phyloP scores from a whole-genome alignment of 2,888 invertebrate species.

The Drosophila nr. fundita region DNA sequence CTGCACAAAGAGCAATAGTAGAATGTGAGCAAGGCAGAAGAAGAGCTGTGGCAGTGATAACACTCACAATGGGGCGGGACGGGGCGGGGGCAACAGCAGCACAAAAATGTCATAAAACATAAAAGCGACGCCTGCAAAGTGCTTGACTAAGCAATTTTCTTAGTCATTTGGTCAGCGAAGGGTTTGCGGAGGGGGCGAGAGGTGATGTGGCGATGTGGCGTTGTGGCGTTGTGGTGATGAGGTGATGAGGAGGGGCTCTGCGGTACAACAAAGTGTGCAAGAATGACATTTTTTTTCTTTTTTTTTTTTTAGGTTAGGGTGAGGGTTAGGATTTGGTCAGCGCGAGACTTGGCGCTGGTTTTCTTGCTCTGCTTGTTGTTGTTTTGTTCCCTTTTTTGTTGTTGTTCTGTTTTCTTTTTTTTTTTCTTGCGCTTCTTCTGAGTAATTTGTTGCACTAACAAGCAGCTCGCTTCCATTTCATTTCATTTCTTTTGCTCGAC shows the following conservation, averaged over 20 bases:
- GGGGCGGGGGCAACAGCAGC: background rate
- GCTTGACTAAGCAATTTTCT: slow-evolving; percentile 77
- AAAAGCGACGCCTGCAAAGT: slow-evolving; percentile 75
- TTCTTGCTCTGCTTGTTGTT: background rate
- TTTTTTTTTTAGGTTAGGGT: background rate
- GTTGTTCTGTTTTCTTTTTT: slow-evolving; percentile 2
- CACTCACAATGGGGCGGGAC: slow-evolving; percentile 19
- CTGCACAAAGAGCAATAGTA: slow-evolving; percentile 1
- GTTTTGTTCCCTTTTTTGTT: background rate
- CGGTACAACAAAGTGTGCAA: slow-evolving; percentile 26
- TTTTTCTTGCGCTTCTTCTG: slow-evolving; percentile 45
- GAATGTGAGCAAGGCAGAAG: too few species aligned
- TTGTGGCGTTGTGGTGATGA: too few species aligned
- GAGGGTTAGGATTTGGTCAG: slow-evolving; percentile 21
- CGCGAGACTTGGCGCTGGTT: slow-evolving; percentile 28
- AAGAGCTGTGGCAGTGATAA: slow-evolving; percentile 46
- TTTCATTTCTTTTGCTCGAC: slow-evolving; percentile 64
- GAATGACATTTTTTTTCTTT: slow-evolving; percentile 27
- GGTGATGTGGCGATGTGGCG: too few species aligned
- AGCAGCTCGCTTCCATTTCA: slow-evolving; percentile 73
- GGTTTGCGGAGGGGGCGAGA: background rate
- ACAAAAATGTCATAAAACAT: slow-evolving; percentile 73
- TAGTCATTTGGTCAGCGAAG: slow-evolving; percentile 70
- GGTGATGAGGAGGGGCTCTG: background rate
- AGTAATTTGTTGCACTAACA: slow-evolving; percentile 77